Evolutionary conservation across 2,797 vertebrate species (phyloP), one percentile per base, ranked within the genome.

Genomic region (Danio aesculapii): DNA sequence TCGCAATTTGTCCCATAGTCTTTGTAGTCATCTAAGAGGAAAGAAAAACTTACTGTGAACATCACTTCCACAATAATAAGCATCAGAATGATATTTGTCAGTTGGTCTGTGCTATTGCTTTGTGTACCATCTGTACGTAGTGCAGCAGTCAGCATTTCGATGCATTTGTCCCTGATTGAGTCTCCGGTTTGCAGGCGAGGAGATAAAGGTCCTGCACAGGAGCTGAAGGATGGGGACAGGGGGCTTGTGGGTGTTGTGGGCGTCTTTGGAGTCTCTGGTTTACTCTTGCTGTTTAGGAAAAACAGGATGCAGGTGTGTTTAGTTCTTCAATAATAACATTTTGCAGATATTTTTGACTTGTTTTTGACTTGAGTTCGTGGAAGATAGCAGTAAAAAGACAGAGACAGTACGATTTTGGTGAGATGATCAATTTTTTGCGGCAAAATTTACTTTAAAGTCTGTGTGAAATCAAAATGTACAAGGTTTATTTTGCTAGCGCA

Each of bases 91-190:
- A 41, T 17, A 59, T 9, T 14, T 68, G 4, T 50, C 17, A 58
- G 16, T 47, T 61, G n/a, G 39, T 62, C 2, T 30, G 8, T 63
- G 21, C 70, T 30, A 70, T 43, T 66, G 21, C 57, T 16, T 61
- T 43, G 0, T 94, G 92, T 91, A 99, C 98, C 95, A 0, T 97
- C 96, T 57, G 95, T 93, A 82, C 94, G 95, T 85, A 99, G 92
- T 3, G 97, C 96, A 0, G 95, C 96, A 0, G 95, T 87, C 84
- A 99, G 89, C 97, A 99, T 96, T 93, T 96, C 97, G 0, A 99
- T 94, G 91, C 98, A 99, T 86, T 99, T 99, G 93, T 99, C 97
- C 84, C 98, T 91, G 87, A 99, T 82, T 0, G 96, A 93, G 85
- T 96, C 95, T 72, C 98, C 96, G 0, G 98, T 99, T 47, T 95